Conservation (phyloP, 1,140 invertebrate species). For the Centruroides vittatus region DNA sequence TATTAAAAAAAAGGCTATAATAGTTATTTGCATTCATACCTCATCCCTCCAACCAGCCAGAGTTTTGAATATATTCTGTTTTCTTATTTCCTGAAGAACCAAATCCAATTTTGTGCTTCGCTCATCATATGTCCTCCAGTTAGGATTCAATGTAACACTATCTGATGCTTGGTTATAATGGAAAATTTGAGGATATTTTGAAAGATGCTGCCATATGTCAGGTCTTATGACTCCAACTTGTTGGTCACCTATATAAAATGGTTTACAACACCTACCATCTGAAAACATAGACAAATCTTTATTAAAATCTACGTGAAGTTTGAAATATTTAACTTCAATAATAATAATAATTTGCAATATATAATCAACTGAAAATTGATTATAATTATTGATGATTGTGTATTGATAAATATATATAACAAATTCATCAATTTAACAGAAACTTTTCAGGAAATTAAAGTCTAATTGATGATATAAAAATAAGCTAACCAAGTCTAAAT, state of each 20-base stretch:
- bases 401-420: no score
- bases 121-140: slow-evolving; percentile 64
- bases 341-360: no score
- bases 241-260: slow-evolving; percentile 69
- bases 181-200: slow-evolving; percentile 65
- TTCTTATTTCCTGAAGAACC: slow-evolving; percentile 54
- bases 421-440: no score
- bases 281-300: not conserved
- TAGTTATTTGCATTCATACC: slow-evolving; percentile 31
- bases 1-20: no score
- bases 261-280: slow-evolving; percentile 36
- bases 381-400: no score
- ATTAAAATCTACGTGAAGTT: not conserved
- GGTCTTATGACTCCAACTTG: slow-evolving; percentile 74
- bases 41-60: slow-evolving; percentile 83
- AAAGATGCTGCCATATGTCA: slow-evolving; percentile 59
- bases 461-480: no score
- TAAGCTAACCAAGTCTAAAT: no score
- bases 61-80: slow-evolving; percentile 46
- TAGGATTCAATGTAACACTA: slow-evolving; percentile 60
- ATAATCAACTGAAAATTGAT: no score
- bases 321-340: no score
- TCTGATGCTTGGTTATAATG: slow-evolving; percentile 36
- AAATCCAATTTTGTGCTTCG: slow-evolving; percentile 59
- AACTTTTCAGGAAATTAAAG: no score